Percentiles rank a stretch among this genome's conserved stretches.
Conservation (phyloP, 2,797 vertebrate species). For the Pelochelys cantorii region DNA sequence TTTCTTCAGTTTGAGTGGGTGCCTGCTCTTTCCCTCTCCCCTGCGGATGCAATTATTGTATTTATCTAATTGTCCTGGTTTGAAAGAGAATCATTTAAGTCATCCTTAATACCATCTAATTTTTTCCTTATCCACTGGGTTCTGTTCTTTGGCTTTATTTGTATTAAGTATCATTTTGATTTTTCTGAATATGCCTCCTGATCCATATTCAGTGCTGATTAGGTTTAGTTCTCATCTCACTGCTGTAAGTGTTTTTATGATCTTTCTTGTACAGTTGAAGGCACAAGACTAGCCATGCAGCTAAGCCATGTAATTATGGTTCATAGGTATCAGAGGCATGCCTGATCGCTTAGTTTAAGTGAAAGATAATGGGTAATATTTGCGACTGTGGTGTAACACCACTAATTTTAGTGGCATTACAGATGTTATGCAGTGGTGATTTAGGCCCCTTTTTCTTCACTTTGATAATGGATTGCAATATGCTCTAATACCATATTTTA, state of each 20-base stretch:
- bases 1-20: conserved; percentile 38
- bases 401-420: conserved; percentile 29
- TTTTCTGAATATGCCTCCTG: background rate
- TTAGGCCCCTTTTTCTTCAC: background rate
- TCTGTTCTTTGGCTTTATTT: background rate
- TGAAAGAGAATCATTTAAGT: conserved; percentile 43
- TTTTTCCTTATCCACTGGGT: background rate
- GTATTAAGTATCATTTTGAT: background rate
- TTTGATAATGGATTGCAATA: background rate
- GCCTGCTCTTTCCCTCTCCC: conserved; percentile 52
- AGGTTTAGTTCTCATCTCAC: background rate
- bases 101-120: background rate
- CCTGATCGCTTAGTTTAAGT: background rate
- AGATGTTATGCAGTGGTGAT: background rate
- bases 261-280: background rate
- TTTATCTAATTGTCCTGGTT: conserved; percentile 35
- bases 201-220: background rate
- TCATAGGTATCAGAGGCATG: background rate
- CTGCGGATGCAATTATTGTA: conserved; percentile 50
- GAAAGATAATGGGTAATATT: background rate
- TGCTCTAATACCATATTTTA: background rate
- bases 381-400: background rate
- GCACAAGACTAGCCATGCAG: background rate
- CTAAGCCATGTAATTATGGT: background rate
- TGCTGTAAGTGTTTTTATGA: background rate